Evolutionary conservation across 2,113 vertebrate genomes (phyloP).

Genomic region (Sisor rabdophorus): DNA sequence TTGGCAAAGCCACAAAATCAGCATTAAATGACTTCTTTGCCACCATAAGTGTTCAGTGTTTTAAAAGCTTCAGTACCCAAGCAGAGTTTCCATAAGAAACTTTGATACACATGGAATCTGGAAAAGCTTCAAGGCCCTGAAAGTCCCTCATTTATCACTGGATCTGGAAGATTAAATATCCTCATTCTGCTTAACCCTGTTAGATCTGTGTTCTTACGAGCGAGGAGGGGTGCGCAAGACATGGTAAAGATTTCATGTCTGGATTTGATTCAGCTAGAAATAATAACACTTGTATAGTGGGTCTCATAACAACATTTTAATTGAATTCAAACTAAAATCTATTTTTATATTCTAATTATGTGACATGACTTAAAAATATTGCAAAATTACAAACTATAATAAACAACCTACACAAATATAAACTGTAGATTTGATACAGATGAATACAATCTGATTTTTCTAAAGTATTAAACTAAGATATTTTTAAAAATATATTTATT

Average conservation of each 20-base stretch:
- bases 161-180: constrained; percentile 24
- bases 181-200: constrained; percentile 22
- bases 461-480: too few relatives aligned
- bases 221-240: background rate
- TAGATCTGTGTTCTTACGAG: constrained; percentile 18
- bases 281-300: background rate
- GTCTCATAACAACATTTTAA: background rate
- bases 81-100: constrained; percentile 51
- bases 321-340: too few relatives aligned
- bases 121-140: constrained; percentile 33
- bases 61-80: background rate
- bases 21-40: too few relatives aligned
- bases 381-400: too few relatives aligned
- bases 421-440: too few relatives aligned
- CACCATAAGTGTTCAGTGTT: background rate
- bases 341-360: too few relatives aligned
- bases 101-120: constrained; percentile 44
- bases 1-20: too few relatives aligned
- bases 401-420: too few relatives aligned
- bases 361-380: too few relatives aligned
- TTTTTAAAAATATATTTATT: too few relatives aligned
- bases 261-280: constrained; percentile 3
- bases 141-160: constrained; percentile 31
- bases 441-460: too few relatives aligned
- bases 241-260: background rate